A percentile compares a stretch with the other conserved stretches of the same genome.
Evolutionary conservation across 1,140 invertebrate genomes (phyloP).

Genomic region (Probaryconus sp.): DNA sequence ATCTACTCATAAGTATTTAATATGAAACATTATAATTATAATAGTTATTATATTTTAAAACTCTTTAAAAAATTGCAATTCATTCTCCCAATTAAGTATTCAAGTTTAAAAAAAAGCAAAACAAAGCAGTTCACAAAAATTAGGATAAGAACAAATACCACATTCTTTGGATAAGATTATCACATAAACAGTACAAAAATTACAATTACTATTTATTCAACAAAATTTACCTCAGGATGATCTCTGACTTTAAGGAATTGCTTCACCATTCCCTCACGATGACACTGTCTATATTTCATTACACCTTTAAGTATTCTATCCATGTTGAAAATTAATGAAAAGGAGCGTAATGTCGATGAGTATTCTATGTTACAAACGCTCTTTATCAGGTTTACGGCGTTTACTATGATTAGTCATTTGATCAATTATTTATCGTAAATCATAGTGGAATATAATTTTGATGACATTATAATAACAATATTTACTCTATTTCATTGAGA

Average conservation of each 20-base stretch:
- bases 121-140: too few species aligned
- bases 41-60: too few species aligned
- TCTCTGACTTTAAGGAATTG: slow-evolving; percentile 92
- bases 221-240: slow-evolving; percentile 86
- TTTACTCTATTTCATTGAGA: slow-evolving; percentile 9
- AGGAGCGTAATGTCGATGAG: not conserved
- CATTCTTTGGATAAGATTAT: too few species aligned
- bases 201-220: too few species aligned
- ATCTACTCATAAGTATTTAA: too few species aligned
- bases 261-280: slow-evolving; percentile 90
- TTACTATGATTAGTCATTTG: slow-evolving; percentile 10
- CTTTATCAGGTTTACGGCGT: slow-evolving; percentile 15
- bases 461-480: slow-evolving; percentile 27
- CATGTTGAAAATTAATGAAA: slow-evolving; percentile 77
- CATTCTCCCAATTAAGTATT: too few species aligned
- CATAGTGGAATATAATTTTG: slow-evolving; percentile 9
- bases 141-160: too few species aligned
- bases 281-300: slow-evolving; percentile 90
- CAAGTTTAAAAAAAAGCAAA: too few species aligned
- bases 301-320: slow-evolving; percentile 92
- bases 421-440: not conserved
- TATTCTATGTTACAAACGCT: not conserved
- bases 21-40: too few species aligned
- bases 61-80: too few species aligned
- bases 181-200: too few species aligned